phyloP scores from a whole-genome alignment of 2,113 vertebrate species.

The Daboia siamensis region DNA sequence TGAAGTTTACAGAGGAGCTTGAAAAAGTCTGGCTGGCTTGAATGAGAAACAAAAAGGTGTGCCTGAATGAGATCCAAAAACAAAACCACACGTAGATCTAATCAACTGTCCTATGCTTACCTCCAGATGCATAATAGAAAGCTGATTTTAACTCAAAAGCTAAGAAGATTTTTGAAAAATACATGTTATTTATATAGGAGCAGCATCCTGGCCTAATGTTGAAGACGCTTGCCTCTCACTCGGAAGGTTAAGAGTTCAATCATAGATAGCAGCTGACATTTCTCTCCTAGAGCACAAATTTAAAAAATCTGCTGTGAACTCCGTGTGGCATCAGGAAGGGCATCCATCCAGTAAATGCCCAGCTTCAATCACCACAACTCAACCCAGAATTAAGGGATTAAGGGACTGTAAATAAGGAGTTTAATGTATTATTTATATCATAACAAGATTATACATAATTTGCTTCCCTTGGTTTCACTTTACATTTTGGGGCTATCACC shows the following conservation, averaged over 20 bases:
- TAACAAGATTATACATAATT: not conserved
- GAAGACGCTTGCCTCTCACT: not conserved
- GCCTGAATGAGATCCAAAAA: not conserved
- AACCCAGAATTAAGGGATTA: not conserved
- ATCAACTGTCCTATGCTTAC: not conserved
- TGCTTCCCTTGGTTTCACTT: not conserved
- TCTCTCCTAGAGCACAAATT: not conserved
- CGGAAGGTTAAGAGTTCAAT: not conserved
- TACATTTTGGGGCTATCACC: not conserved
- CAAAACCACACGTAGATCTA: not conserved
- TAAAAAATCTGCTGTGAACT: not conserved
- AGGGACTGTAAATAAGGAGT: not conserved
- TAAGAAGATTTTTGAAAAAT: not conserved
- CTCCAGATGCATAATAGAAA: not conserved
- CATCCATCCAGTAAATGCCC: not conserved
- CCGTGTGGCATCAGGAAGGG: not conserved
- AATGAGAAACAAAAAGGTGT: not conserved
- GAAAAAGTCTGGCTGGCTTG: not conserved
- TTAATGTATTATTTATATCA: not conserved
- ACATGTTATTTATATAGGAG: not conserved
- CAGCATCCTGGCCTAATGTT: not conserved
- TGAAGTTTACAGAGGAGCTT: not conserved
- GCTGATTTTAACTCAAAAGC: not conserved
- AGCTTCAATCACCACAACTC: not conserved
- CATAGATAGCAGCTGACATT: not conserved